Conservation (phyloP, 2,113 vertebrate genomes). For the Labeo catla region DNA sequence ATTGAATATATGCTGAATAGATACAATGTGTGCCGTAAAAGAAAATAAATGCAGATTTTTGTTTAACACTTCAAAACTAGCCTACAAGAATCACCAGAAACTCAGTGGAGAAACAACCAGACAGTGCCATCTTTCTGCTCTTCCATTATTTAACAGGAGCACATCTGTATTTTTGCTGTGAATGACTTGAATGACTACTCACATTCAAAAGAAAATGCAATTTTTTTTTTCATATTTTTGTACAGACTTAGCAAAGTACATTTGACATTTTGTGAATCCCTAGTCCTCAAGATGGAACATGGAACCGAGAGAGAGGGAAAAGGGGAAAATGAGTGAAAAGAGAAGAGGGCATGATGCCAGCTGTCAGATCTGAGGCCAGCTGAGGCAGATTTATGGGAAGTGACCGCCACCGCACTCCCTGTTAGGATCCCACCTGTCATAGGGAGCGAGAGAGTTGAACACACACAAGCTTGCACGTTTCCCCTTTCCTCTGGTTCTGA, state of each 20-base stretch:
- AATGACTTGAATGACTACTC: background rate
- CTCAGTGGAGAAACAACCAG: background rate
- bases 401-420: slow-evolving; percentile 68
- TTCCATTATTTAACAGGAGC: background rate
- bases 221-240: background rate
- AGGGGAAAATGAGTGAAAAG: slow-evolving; percentile 63
- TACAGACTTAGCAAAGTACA: background rate
- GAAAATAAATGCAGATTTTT: background rate
- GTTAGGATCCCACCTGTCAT: slow-evolving; percentile 74
- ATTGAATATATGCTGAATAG: background rate
- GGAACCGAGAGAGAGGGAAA: slow-evolving; percentile 60
- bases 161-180: background rate
- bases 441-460: slow-evolving; percentile 41
- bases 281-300: slow-evolving; percentile 49
- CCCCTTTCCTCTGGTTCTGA: slow-evolving; percentile 17
- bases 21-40: background rate
- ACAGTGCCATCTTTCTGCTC: background rate
- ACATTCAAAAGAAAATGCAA: background rate
- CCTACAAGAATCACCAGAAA: background rate
- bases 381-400: slow-evolving; percentile 75
- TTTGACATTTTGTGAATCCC: background rate
- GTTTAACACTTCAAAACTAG: background rate
- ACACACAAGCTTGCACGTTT: background rate
- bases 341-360: slow-evolving; percentile 72
- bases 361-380: slow-evolving; percentile 72